These are phyloP conservation scores for Acomys russatus DNA, from an alignment of 2,797 vertebrate species.

Conservation along the genomic window DNA sequence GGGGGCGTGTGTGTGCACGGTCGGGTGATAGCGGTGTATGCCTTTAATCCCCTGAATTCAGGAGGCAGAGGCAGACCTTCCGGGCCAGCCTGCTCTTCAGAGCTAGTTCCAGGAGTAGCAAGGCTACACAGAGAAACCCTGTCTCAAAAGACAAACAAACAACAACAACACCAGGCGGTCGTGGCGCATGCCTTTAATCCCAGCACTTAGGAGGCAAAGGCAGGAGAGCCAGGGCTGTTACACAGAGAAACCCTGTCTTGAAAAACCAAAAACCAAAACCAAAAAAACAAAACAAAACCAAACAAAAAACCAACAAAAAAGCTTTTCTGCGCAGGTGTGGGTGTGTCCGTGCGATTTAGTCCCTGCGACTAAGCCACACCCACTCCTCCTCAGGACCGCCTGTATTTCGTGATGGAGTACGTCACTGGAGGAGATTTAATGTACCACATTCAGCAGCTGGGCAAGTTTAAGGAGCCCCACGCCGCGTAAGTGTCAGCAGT, in stretches of 20 bases:
- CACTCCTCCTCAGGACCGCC: conserved; percentile 85
- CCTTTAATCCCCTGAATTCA: background rate
- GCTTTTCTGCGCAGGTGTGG: too few species aligned
- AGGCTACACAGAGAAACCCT: background rate
- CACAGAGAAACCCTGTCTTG: background rate
- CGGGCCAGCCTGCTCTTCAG: background rate
- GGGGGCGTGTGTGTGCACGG: too few species aligned
- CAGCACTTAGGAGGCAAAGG: background rate
- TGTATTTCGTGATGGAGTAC: conserved; percentile 96
- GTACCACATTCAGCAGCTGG: conserved; percentile 97
- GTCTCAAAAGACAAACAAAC: background rate
- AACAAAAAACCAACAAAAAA: background rate
- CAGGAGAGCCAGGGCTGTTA: background rate
- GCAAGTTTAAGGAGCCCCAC: conserved; percentile 97
- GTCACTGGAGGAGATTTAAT: conserved; percentile 96
- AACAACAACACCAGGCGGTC: too few species aligned
- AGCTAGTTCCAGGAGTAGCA: background rate
- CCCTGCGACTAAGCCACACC: background rate
- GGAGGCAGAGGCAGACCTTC: background rate
- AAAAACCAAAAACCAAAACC: background rate
- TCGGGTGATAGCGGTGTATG: background rate
- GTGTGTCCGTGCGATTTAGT: background rate
- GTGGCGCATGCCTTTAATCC: background rate
- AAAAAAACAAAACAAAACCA: too few species aligned
- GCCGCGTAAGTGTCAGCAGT: conserved; percentile 91